Evolutionary conservation across 2,797 vertebrate species (phyloP).

Genomic region (Salmo trutta): DNA sequence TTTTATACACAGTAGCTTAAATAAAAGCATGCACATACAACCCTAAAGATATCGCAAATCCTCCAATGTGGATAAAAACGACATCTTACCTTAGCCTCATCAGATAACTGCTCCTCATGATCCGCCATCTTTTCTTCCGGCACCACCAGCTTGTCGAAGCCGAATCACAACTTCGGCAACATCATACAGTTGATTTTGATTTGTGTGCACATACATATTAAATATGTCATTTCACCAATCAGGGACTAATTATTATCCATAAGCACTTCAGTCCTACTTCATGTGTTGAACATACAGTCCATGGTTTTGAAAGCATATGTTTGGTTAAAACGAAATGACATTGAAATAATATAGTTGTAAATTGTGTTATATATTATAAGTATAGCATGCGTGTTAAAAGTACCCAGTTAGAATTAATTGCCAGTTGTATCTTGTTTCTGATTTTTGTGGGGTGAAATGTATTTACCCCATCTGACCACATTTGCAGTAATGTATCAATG

Average conservation of each 20-base stretch:
- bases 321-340: too few species aligned
- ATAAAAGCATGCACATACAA: not conserved
- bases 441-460: too few species aligned
- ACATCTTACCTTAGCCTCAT: slow-evolving; percentile 76
- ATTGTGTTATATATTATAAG: not conserved
- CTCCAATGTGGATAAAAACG: slow-evolving; percentile 8
- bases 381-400: not conserved
- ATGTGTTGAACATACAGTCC: too few species aligned
- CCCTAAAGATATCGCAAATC: not conserved
- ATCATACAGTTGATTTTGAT: not conserved
- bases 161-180: slow-evolving; percentile 5
- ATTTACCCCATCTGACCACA: not conserved
- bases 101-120: slow-evolving; percentile 79
- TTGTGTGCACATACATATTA: not conserved
- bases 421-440: not conserved
- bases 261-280: too few species aligned
- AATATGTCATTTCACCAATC: not conserved
- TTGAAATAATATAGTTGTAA: too few species aligned
- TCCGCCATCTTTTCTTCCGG: slow-evolving; percentile 84
- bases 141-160: slow-evolving; percentile 75
- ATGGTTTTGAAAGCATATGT: too few species aligned
- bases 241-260: too few species aligned
- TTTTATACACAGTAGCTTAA: not conserved
- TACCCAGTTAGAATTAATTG: not conserved
- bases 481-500: not conserved